Conservation (phyloP, 1,140 invertebrate species). For the Carposina sasakii region DNA sequence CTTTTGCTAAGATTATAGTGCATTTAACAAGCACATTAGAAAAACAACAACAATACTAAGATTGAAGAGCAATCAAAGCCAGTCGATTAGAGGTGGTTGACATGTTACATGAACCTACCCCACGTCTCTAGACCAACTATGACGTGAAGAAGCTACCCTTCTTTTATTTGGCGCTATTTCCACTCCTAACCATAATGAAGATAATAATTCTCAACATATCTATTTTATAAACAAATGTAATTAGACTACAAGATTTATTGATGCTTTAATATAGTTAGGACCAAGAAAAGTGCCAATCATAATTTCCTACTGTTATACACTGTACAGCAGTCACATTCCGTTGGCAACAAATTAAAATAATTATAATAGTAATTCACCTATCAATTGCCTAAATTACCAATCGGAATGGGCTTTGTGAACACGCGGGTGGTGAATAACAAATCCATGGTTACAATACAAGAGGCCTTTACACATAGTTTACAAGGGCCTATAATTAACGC, state of each 20-base stretch:
- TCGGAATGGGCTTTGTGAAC: conserved; percentile 68
- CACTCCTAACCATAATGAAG: no score
- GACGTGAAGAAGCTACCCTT: conserved; percentile 12
- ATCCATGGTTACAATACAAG: conserved; percentile 60
- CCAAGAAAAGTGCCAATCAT: conserved; percentile 39
- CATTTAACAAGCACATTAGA: conserved; percentile 39
- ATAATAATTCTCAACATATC: no score
- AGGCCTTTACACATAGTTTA: conserved; percentile 41
- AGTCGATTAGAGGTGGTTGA: no score
- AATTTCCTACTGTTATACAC: conserved; percentile 60
- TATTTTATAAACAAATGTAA: background rate
- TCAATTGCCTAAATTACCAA: conserved; percentile 69
- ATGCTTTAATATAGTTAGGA: background rate
- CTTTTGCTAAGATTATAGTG: conserved; percentile 57
- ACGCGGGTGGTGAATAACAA: conserved; percentile 69
- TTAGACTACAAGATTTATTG: conserved; percentile 1
- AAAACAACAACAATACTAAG: no score
- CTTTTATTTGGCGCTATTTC: conserved; percentile 1
- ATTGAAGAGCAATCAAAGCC: no score
- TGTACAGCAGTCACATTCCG: conserved; percentile 71
- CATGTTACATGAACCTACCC: no score
- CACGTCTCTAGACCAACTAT: background rate
- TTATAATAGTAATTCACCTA: conserved; percentile 68
- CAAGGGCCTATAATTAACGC: conserved; percentile 44
- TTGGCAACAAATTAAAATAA: conserved; percentile 68